A percentile compares a stretch with the other conserved stretches of the same genome.
Conservation (phyloP, 2,888 invertebrate genomes). For the Parthenolecanium corni region DNA sequence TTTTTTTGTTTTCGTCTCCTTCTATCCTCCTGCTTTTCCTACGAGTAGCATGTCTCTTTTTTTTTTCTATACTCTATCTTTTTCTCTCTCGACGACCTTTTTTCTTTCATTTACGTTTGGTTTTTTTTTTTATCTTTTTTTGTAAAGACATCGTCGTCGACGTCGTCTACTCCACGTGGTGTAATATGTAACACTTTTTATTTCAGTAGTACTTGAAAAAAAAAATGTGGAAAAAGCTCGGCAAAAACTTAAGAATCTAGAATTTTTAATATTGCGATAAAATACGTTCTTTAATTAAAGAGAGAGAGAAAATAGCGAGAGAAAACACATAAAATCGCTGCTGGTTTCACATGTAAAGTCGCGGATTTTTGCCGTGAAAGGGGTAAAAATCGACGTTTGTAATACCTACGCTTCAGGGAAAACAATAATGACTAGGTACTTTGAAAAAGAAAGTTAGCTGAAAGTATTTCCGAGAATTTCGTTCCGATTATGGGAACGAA, state of each 20-base stretch:
- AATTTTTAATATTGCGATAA: constrained; percentile 21
- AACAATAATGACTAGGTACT: no score
- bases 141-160: background rate
- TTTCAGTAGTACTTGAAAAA: constrained; percentile 22
- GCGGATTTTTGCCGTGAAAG: no score
- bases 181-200: constrained; percentile 27
- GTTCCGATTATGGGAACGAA: no score
- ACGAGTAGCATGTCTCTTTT: background rate
- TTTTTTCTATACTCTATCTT: background rate
- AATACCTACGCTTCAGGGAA: no score
- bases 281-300: constrained; percentile 1
- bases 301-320: background rate
- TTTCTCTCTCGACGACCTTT: background rate
- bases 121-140: no score
- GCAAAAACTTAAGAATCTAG: constrained; percentile 9
- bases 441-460: no score
- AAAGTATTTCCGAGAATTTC: no score
- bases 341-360: no score
- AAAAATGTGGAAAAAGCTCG: background rate
- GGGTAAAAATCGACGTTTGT: no score
- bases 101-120: no score
- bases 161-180: constrained; percentile 16
- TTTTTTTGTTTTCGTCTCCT: constrained; percentile 1
- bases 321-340: background rate
- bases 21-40: constrained; percentile 1